Evolutionary conservation across 2,888 invertebrate species (phyloP).

Genomic region (Actias luna): DNA sequence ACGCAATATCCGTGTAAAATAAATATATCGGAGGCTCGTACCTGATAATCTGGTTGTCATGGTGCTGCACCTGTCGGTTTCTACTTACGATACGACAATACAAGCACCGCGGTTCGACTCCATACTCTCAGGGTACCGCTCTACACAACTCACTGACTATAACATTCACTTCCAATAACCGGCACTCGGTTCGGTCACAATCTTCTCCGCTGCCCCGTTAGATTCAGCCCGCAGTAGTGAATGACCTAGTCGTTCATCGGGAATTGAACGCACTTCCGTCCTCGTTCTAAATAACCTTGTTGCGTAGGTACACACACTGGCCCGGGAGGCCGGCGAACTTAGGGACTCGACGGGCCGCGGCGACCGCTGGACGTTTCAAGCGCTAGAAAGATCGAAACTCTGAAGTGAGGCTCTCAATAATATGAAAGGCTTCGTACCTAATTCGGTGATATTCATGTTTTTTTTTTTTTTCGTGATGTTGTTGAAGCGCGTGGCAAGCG

Average conservation of each 20-base stretch:
- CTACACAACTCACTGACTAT: slow-evolving; percentile 41
- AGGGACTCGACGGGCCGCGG: slow-evolving; percentile 19
- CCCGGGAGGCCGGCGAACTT: slow-evolving; percentile 29
- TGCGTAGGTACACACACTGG: slow-evolving; percentile 39
- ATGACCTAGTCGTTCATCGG: slow-evolving; percentile 61
- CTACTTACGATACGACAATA: slow-evolving; percentile 30
- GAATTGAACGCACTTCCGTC: slow-evolving; percentile 70
- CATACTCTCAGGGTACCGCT: slow-evolving; percentile 13
- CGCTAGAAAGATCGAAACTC: slow-evolving; percentile 32
- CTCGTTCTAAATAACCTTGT: slow-evolving; percentile 61
- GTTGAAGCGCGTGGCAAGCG: slow-evolving; percentile 67
- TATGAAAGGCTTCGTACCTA: slow-evolving; percentile 64
- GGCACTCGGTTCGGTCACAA: slow-evolving; percentile 51
- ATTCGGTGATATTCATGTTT: slow-evolving; percentile 75
- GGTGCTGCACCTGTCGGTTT: slow-evolving; percentile 24
- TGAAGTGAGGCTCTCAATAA: slow-evolving; percentile 33
- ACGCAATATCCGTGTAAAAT: background rate
- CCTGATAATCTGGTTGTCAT: slow-evolving; percentile 28
- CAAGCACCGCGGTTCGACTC: slow-evolving; percentile 18
- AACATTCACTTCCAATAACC: slow-evolving; percentile 59
- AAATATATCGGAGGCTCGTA: slow-evolving; percentile 19
- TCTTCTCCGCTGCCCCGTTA: slow-evolving; percentile 53
- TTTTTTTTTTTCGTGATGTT: slow-evolving; percentile 63
- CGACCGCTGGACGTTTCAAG: slow-evolving; percentile 31
- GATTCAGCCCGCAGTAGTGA: slow-evolving; percentile 53